Evolutionary conservation across 2,797 vertebrate species (phyloP).

Genomic region (Phalloptychus januarius): DNA sequence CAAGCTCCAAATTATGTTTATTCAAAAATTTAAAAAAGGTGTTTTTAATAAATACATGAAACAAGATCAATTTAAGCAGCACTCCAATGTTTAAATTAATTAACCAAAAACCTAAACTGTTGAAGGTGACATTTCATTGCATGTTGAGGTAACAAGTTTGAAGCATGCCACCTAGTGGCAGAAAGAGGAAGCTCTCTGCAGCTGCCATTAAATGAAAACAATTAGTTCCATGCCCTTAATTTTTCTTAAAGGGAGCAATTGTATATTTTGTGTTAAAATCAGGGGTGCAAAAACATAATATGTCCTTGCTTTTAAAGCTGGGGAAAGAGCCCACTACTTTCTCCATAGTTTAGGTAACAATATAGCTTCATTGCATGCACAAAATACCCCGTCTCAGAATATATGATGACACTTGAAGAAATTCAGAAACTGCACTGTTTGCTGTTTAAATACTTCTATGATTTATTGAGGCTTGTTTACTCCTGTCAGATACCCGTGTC

Average conservation of each 20-base stretch:
- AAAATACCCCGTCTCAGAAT: not conserved
- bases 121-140: not conserved
- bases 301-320: not conserved
- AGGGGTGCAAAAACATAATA: not conserved
- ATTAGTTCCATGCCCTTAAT: not conserved
- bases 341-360: not conserved
- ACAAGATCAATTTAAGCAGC: not conserved
- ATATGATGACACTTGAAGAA: not conserved
- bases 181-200: not conserved
- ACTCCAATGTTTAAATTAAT: not conserved
- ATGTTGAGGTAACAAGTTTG: not conserved
- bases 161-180: not conserved
- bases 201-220: not conserved
- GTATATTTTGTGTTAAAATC: not conserved
- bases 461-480: not conserved
- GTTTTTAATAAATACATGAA: not conserved
- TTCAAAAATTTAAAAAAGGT: not conserved
- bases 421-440: not conserved
- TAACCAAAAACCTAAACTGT: not conserved
- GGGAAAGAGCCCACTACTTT: not conserved
- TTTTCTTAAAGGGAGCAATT: not conserved
- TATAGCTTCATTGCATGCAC: not conserved
- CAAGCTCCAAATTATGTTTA: not conserved
- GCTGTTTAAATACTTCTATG: not conserved
- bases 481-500: slow-evolving; percentile 85